Evolutionary conservation across 2,888 invertebrate genomes (phyloP).

Genomic region (Epistrophella euchroma): DNA sequence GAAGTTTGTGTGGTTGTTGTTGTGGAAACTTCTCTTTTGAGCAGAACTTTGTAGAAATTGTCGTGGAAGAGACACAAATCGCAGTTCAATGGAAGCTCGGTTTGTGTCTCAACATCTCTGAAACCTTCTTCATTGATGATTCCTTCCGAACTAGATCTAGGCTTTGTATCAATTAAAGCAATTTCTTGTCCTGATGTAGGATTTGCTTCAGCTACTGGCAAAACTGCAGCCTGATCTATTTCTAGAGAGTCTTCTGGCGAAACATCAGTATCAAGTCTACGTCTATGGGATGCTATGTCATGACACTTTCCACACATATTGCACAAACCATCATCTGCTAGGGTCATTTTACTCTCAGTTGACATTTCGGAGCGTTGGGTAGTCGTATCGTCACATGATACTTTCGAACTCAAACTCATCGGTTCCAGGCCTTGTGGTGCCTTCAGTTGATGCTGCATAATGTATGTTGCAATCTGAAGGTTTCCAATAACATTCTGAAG

Average conservation of each 20-base stretch:
- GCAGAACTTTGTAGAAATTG: conserved; percentile 83
- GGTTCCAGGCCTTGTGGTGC: conserved; percentile 77
- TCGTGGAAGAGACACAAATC: conserved; percentile 83
- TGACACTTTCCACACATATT: conserved; percentile 75
- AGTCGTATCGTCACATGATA: conserved; percentile 77
- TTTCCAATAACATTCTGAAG: conserved; percentile 83
- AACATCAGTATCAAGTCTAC: conserved; percentile 33
- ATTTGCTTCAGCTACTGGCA: neutral
- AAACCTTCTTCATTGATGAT: conserved; percentile 13
- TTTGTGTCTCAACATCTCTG: conserved; percentile 82
- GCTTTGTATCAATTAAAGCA: conserved; percentile 26
- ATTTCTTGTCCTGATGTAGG: conserved; percentile 34
- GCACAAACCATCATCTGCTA: conserved; percentile 55
- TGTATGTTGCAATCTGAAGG: conserved; percentile 82
- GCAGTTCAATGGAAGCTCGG: conserved; percentile 82
- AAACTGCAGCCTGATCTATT: conserved; percentile 12
- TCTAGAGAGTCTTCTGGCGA: conserved; percentile 63
- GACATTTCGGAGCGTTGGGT: conserved; percentile 81
- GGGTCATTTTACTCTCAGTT: conserved; percentile 48
- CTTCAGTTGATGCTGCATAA: conserved; percentile 81
- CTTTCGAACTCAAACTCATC: conserved; percentile 78
- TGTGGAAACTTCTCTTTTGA: conserved; percentile 83
- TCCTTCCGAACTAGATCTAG: neutral
- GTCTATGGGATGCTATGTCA: conserved; percentile 22
- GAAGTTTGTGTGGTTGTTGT: conserved; percentile 83